Conservation (phyloP, 2,888 invertebrate genomes). For the Athalia rosae region DNA sequence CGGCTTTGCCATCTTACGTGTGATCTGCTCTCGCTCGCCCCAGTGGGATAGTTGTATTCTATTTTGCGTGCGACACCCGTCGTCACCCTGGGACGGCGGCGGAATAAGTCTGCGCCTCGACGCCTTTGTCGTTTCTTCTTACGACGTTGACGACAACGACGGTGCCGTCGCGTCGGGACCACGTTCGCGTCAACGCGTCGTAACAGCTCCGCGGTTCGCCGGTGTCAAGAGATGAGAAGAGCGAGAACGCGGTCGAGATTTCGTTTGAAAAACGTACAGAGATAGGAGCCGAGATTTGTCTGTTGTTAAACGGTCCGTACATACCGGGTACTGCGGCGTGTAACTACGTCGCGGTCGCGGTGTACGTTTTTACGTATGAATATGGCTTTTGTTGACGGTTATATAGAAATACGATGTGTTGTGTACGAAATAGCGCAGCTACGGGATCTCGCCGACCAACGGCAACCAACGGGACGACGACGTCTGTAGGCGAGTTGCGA, state of each 20-base stretch:
- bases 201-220: constrained; percentile 26
- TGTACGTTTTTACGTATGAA: background rate
- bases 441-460: constrained; percentile 9
- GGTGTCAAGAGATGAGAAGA: constrained; percentile 27
- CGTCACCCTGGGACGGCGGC: constrained; percentile 32
- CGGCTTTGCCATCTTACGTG: constrained; percentile 41
- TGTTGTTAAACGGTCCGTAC: constrained; percentile 27
- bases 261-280: constrained; percentile 23
- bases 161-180: constrained; percentile 24
- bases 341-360: background rate
- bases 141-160: constrained; percentile 5
- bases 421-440: constrained; percentile 13
- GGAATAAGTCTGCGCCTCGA: constrained; percentile 42
- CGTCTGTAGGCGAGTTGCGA: background rate
- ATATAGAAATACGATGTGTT: background rate
- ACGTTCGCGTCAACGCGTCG: constrained; percentile 1
- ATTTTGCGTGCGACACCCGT: constrained; percentile 42
- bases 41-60: constrained; percentile 33
- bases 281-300: constrained; percentile 15
- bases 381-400: background rate
- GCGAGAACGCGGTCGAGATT: constrained; percentile 4
- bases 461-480: background rate
- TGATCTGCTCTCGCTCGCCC: constrained; percentile 30
- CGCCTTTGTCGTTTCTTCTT: constrained; percentile 40
- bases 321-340: background rate